phyloP scores from a whole-genome alignment of 2,113 vertebrate species.

The Silurus meridionalis region DNA sequence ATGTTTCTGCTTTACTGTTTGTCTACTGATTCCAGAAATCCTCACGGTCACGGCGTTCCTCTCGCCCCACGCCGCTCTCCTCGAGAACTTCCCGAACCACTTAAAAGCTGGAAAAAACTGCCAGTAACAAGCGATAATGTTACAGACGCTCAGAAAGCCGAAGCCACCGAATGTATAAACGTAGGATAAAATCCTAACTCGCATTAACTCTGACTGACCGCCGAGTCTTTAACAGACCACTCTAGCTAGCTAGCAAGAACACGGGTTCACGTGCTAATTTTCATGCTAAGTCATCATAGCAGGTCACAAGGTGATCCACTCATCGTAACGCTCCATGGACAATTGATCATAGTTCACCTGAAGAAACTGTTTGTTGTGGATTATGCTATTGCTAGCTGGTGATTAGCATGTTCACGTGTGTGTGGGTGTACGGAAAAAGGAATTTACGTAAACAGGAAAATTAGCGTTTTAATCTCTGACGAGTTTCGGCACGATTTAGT shows the following conservation, averaged over 20 bases:
- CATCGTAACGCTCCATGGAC: not conserved
- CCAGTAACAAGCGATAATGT: not conserved
- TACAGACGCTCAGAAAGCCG: not conserved
- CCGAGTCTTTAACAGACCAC: not conserved
- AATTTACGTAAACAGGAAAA: not conserved
- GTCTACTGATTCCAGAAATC: constrained; percentile 12
- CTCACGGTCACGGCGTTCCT: not conserved
- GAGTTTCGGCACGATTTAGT: not conserved
- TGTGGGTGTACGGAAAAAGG: not conserved
- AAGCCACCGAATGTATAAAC: not conserved
- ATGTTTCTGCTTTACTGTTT: constrained; percentile 3
- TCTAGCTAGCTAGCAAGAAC: not conserved
- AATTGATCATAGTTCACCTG: not conserved
- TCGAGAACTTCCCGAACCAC: not conserved
- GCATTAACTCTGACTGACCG: not conserved
- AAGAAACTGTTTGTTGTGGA: not conserved
- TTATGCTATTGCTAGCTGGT: not conserved
- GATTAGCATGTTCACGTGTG: not conserved
- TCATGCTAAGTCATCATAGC: not conserved
- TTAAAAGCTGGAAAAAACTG: not conserved
- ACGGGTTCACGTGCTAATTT: not conserved
- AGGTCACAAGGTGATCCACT: too few relatives aligned
- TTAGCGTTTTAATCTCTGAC: not conserved
- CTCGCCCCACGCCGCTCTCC: not conserved
- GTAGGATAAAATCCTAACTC: not conserved